Evolutionary conservation across 2,888 invertebrate species (phyloP), one percentile per base, ranked within the genome.

Genomic region (Bimastos eiseni): DNA sequence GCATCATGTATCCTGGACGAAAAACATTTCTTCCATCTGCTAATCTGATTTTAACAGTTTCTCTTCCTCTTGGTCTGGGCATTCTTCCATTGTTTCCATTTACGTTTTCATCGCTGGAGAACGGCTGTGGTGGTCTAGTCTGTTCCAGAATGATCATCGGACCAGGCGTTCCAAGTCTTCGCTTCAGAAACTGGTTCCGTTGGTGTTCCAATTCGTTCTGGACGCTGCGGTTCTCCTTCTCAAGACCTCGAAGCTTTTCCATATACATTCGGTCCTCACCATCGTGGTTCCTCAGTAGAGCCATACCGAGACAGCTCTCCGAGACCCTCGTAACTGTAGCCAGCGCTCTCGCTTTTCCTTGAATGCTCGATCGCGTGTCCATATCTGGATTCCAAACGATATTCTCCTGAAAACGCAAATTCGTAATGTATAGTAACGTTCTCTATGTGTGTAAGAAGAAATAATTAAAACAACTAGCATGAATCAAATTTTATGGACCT

Each of bases 121-220:
- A 8, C 30, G 30, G n/a, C 1, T n/a, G 30, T 11, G 55, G 55
- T 30, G 24, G 3, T 13, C 70, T 70, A 0, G 70, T 70, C 70
- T 70, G 70, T 70, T 70, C 70, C 70, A 70, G 70, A n/a, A 70
- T 30, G 70, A 70, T 70, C 11, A 70, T 30, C 70, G 70, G 70
- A 70, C 70, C 70, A 6, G 70, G 70, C 70, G 70, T 70, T 70
- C 70, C 70, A 1, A 70, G 70, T 70, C 70, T 70, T 70, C 70
- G 70, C 70, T 70, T 70, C 30, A 70, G 30, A 13, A 70, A 70
- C 70, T 70, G 70, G 30, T n/a, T 70, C 70, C 70, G 70, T 8
- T 70, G 70, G 70, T 70, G 70, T 30, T 70, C 70, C 70, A 70
- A n/a, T 70, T 70, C 70, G 70, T 70, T 70, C 70, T 70, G 70